phyloP scores from a whole-genome alignment of 2,113 vertebrate species.

The Aythya baeri region DNA sequence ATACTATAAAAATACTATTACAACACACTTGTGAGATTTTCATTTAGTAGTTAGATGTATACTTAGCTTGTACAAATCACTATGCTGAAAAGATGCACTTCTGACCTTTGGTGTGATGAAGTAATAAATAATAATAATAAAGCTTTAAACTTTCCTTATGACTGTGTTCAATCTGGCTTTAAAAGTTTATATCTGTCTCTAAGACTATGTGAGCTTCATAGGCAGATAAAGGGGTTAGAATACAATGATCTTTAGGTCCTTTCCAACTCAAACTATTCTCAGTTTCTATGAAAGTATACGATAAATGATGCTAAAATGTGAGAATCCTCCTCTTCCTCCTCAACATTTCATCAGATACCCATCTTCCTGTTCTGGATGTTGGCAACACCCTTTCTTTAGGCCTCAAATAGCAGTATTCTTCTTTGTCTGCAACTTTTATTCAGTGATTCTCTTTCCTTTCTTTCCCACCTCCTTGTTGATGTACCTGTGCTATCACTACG shows the following conservation, averaged over 20 bases:
- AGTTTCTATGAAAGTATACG: not conserved
- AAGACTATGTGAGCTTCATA: not conserved
- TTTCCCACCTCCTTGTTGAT: not conserved
- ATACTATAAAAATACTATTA: not conserved
- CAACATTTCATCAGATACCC: not conserved
- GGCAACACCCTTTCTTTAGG: not conserved
- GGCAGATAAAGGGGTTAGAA: not conserved
- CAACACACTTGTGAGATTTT: not conserved
- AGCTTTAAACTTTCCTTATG: not conserved
- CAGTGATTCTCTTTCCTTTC: not conserved
- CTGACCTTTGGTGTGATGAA: not conserved
- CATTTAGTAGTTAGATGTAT: not conserved
- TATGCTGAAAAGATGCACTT: not conserved
- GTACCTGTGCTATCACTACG: not conserved
- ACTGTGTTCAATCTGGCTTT: not conserved
- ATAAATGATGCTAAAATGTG: not conserved
- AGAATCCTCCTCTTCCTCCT: not conserved
- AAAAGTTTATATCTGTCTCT: not conserved
- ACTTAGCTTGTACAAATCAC: not conserved
- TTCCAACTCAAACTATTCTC: too few species aligned
- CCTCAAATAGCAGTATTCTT: not conserved
- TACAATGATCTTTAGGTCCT: too few species aligned
- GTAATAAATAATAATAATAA: not conserved
- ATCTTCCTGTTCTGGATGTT: not conserved
- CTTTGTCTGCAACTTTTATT: not conserved